Percentiles rank a stretch among this genome's conserved stretches.
These are phyloP conservation scores for Philopedon plagiatum DNA, from an alignment of 2,888 invertebrate species.

Conservation along the genomic window DNA sequence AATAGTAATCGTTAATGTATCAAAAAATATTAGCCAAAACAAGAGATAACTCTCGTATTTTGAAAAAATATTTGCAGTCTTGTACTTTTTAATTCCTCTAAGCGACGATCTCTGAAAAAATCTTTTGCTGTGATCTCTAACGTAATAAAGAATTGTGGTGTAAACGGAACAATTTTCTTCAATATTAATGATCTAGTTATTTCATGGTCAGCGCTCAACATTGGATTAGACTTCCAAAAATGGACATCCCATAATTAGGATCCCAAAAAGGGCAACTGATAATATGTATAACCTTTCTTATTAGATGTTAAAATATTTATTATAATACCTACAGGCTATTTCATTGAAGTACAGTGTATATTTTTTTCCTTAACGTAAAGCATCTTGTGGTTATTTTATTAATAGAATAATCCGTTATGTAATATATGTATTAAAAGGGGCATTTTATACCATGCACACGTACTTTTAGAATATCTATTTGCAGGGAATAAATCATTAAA, in stretches of 20 bases:
- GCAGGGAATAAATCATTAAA: too few relatives aligned
- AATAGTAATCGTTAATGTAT: background rate
- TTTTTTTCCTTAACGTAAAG: background rate
- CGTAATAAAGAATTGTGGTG: background rate
- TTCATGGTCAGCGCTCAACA: constrained; percentile 21
- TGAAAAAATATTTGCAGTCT: too few relatives aligned
- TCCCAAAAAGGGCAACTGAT: constrained; percentile 19
- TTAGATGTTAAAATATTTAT: constrained; percentile 28
- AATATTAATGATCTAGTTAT: constrained; percentile 27
- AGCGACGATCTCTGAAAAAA: too few relatives aligned
- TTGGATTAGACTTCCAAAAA: constrained; percentile 26
- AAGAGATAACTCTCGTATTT: too few relatives aligned
- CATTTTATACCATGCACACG: background rate
- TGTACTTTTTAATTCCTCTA: too few relatives aligned
- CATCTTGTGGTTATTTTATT: background rate
- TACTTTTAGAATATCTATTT: too few relatives aligned
- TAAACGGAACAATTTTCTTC: constrained; percentile 4
- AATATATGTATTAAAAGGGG: background rate
- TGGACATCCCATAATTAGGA: constrained; percentile 26
- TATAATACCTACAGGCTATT: constrained; percentile 6
- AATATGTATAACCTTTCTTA: constrained; percentile 5
- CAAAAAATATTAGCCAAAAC: too few relatives aligned
- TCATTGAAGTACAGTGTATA: background rate
- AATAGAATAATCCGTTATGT: constrained; percentile 2
- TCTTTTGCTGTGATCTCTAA: background rate